Evolutionary conservation across 2,797 vertebrate species (phyloP), one percentile per base, ranked within the genome.

Genomic region (Microctenopoma stevenorrisi): DNA sequence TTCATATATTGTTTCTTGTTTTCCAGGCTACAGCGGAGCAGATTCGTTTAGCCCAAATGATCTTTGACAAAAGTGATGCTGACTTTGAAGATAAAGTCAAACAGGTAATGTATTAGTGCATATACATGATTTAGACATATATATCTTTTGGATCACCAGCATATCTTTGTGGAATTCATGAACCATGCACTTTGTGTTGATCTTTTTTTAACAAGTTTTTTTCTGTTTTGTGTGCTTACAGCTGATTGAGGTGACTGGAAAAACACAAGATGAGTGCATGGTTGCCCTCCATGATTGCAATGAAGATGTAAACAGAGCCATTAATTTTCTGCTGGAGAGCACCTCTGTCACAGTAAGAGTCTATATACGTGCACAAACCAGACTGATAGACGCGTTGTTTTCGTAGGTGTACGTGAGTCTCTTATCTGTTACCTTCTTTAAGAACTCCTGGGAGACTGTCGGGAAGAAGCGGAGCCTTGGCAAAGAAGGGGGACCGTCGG

Each of bases 391-490:
- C 18, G 18, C 18, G 18, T 18, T 18, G 18, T 18, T 18, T 18
- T 18, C 18, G 18, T 18, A 18, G 18, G 18, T 18, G 18, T 18
- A 18, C 1, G 18, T 18, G 18, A 18, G 38, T 42, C 11, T 8
- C 64, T 0, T 42, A 43, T 64, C 7, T 57, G 12, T 64, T 47
- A 53, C 68, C 13, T 6, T 62, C 25, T 63, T 0, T 64, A 90
- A 99, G 97, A 97, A 94, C 83, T 98, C 96, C 12, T 99, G 98
- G 98, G 98, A 99, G 89, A 98, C 97, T 15, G 98, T 99, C 49
- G 96, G 97, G 28, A 99, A 96, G 91, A 99, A 98, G 92, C 96
- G 96, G 77, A 95, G 83, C 83, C 90, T 97, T 85, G 97, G 94
- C 54, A 99, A 98, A 80, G 97, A 98, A 86, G 93, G 90, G 49